Evolutionary conservation across 1,140 invertebrate genomes (phyloP).

Genomic region (Saccostrea echinata): DNA sequence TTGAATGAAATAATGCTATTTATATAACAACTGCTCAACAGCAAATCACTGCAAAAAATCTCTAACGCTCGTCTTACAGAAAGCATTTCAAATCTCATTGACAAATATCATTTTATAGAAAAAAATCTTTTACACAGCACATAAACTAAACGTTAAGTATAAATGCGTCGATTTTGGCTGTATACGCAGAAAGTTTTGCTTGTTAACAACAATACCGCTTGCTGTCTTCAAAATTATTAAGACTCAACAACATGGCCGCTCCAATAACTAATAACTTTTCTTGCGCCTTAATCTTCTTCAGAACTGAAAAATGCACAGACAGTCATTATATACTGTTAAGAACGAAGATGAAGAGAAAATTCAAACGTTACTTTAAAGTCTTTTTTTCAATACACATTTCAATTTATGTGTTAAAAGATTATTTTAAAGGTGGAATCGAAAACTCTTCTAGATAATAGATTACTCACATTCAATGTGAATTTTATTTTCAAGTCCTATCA

Average conservation of each 20-base stretch:
- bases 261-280: neutral
- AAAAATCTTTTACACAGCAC: neutral
- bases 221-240: slow-evolving; percentile 3
- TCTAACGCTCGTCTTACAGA: too few species aligned
- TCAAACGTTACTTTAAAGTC: too few species aligned
- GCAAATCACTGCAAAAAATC: too few species aligned
- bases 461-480: neutral
- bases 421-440: too few species aligned
- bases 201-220: neutral
- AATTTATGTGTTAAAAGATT: too few species aligned
- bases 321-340: too few species aligned
- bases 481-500: slow-evolving; percentile 9
- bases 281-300: neutral
- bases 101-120: neutral
- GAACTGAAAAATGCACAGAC: neutral
- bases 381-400: too few species aligned
- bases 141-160: neutral
- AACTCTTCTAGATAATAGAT: too few species aligned
- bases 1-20: too few species aligned
- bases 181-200: neutral
- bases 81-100: neutral
- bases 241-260: neutral
- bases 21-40: too few species aligned
- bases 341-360: too few species aligned
- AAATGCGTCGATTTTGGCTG: neutral